phyloP scores from a whole-genome alignment of 2,797 vertebrate species.

The Nannoperca obscura region DNA sequence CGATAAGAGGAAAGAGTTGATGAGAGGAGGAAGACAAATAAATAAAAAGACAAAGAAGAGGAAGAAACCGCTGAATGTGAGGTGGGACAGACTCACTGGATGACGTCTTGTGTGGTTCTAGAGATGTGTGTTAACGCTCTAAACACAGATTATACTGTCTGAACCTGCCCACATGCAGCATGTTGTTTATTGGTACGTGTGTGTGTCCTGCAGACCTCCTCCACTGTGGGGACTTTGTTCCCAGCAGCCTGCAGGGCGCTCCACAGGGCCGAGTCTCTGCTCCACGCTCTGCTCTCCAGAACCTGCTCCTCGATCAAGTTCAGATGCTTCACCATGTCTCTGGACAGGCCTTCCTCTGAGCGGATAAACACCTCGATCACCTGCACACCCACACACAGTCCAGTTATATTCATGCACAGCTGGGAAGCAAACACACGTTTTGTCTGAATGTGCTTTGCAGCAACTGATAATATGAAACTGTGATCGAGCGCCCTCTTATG shows the following conservation, averaged over 20 bases:
- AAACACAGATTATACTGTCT: too few relatives aligned
- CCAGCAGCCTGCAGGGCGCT: conserved; percentile 86
- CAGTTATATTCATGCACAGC: neutral
- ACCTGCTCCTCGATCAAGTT: conserved; percentile 97
- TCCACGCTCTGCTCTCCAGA: conserved; percentile 94
- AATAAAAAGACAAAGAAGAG: neutral
- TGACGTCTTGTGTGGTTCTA: too few relatives aligned
- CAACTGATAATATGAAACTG: neutral
- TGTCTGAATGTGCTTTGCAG: neutral
- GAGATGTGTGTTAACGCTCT: too few relatives aligned
- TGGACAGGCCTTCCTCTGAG: conserved; percentile 95
- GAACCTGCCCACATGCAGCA: too few relatives aligned
- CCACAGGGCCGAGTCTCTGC: conserved; percentile 90
- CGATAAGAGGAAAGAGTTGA: neutral
- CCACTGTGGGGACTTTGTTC: conserved; percentile 92
- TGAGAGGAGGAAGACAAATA: neutral
- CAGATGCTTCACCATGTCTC: conserved; percentile 98
- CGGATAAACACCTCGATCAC: conserved; percentile 98
- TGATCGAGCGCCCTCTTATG: neutral
- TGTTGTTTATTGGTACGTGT: too few relatives aligned
- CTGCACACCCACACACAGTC: conserved; percentile 69
- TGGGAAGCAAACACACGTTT: neutral
- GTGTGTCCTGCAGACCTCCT: conserved; percentile 88
- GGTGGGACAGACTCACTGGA: too few relatives aligned
- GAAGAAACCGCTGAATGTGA: neutral